Conservation (phyloP, 2,113 vertebrate genomes). For the Bostrychus sinensis region DNA sequence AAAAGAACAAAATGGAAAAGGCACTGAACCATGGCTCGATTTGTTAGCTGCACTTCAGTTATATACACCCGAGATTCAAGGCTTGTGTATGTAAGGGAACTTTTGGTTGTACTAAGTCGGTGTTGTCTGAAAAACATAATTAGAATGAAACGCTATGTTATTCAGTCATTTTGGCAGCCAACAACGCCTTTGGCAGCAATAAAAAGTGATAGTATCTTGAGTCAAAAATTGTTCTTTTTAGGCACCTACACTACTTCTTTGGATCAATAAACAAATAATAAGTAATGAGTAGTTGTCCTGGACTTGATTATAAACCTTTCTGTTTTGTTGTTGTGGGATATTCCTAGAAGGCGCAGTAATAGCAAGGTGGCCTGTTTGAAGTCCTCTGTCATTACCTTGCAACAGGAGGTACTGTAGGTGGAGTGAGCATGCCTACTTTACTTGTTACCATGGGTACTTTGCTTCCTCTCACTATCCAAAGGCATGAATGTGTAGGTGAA, state of each 20-base stretch:
- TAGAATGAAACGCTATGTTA: not conserved
- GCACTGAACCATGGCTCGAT: not conserved
- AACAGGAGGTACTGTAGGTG: not conserved
- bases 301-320: too few relatives aligned
- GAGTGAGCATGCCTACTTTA: not conserved
- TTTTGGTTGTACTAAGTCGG: constrained; percentile 1
- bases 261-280: not conserved
- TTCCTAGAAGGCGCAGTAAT: too few relatives aligned
- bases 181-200: not conserved
- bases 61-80: not conserved
- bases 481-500: not conserved
- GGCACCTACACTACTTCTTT: too few relatives aligned
- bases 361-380: too few relatives aligned
- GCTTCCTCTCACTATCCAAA: not conserved
- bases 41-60: constrained; percentile 1
- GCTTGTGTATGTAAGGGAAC: not conserved
- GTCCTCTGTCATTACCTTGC: too few relatives aligned
- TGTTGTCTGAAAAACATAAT: constrained; percentile 10
- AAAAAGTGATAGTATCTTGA: not conserved
- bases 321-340: too few relatives aligned
- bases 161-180: not conserved
- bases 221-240: not conserved
- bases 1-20: not conserved
- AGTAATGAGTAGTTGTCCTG: not conserved
- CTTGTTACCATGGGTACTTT: not conserved